Evolutionary conservation across 1,140 invertebrate species (phyloP).

Genomic region (Hycleus cichorii): DNA sequence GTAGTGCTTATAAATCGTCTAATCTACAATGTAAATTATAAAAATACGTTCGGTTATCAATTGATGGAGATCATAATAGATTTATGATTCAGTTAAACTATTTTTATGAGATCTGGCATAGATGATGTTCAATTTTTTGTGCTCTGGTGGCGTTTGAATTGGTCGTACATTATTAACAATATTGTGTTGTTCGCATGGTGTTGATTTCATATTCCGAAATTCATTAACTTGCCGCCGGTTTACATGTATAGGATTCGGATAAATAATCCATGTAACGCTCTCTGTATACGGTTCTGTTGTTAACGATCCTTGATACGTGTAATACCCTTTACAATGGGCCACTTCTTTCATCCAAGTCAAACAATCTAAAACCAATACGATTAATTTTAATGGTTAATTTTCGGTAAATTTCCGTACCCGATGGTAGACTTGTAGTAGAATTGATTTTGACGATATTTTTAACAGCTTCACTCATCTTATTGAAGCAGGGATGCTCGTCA

Average conservation of each 20-base stretch:
- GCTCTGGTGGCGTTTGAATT: constrained; percentile 29
- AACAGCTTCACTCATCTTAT: constrained; percentile 37
- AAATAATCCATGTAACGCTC: constrained; percentile 66
- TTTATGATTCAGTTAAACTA: neutral
- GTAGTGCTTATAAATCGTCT: too few species aligned
- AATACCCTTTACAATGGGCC: constrained; percentile 45
- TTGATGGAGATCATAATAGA: too few species aligned
- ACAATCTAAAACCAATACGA: constrained; percentile 35
- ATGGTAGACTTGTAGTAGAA: constrained; percentile 27
- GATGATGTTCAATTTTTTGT: constrained; percentile 36
- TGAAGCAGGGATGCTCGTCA: constrained; percentile 40
- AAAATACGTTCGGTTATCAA: too few species aligned
- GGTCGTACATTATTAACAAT: constrained; percentile 38
- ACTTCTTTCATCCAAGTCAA: constrained; percentile 43
- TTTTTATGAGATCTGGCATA: constrained; percentile 33
- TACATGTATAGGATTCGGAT: constrained; percentile 41
- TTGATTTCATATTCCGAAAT: constrained; percentile 38
- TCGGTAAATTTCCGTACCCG: constrained; percentile 27
- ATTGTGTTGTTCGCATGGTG: constrained; percentile 31
- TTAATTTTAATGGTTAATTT: constrained; percentile 1
- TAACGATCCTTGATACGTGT: constrained; percentile 61
- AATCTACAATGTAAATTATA: too few species aligned
- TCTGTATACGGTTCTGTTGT: constrained; percentile 63
- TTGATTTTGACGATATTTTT: constrained; percentile 36
- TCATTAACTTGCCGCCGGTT: neutral